Conservation (phyloP, 2,113 vertebrate genomes). For the Pelobates fuscus region DNA sequence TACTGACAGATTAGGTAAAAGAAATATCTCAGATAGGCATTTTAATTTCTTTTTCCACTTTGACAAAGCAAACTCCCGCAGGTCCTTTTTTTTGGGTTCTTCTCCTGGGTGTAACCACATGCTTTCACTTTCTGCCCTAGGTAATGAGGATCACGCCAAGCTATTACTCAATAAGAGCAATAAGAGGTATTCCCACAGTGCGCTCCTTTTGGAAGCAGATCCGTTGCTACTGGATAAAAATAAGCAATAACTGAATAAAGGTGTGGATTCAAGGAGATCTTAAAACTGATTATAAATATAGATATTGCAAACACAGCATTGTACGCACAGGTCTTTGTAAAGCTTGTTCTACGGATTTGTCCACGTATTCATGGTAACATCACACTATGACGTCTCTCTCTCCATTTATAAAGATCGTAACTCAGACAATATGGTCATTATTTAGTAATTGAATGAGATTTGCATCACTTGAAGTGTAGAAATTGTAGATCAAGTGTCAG, state of each 20-base stretch:
- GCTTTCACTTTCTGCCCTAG: conserved; percentile 61
- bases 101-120: conserved; percentile 60
- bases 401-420: too few species aligned
- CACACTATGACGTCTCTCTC: too few species aligned
- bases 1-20: too few species aligned
- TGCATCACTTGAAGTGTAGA: too few species aligned
- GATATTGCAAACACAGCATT: too few species aligned
- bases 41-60: conserved; percentile 65
- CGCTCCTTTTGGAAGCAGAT: conserved; percentile 36
- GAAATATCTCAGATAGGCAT: conserved; percentile 39
- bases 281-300: too few species aligned
- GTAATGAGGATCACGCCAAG: conserved; percentile 61
- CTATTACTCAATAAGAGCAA: conserved; percentile 57
- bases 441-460: too few species aligned
- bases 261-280: background rate
- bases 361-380: too few species aligned
- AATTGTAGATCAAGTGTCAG: too few species aligned
- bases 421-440: too few species aligned
- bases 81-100: conserved; percentile 59
- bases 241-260: conserved; percentile 9
- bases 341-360: too few species aligned
- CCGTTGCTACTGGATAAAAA: conserved; percentile 5
- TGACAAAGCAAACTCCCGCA: conserved; percentile 60
- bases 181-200: conserved; percentile 50
- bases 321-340: too few species aligned